Percentiles rank a stretch among this genome's conserved stretches.
These are phyloP conservation scores for Agrotis puta DNA, from an alignment of 2,888 invertebrate species.

Conservation along the genomic window DNA sequence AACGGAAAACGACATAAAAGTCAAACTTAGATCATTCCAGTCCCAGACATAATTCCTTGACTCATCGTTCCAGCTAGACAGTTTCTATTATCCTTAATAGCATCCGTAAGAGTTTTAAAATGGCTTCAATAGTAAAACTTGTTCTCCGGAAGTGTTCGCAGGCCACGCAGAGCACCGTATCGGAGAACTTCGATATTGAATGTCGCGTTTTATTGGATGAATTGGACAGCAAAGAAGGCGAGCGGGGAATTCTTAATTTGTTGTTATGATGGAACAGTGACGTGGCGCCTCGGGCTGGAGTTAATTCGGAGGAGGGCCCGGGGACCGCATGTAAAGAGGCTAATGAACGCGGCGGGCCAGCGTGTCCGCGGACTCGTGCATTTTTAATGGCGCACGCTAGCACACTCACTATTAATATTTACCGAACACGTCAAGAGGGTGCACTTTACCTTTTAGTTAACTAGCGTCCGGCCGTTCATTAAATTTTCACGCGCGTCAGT, in stretches of 20 bases:
- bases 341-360: slow-evolving; percentile 81
- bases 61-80: slow-evolving; percentile 85
- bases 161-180: slow-evolving; percentile 81
- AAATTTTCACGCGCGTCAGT: slow-evolving; percentile 91
- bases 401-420: slow-evolving; percentile 91
- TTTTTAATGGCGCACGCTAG: slow-evolving; percentile 90
- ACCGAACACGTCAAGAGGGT: slow-evolving; percentile 91
- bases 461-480: slow-evolving; percentile 91
- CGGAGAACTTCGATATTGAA: slow-evolving; percentile 85
- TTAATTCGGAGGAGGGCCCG: slow-evolving; percentile 73
- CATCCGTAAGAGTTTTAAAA: slow-evolving; percentile 89
- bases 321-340: slow-evolving; percentile 79
- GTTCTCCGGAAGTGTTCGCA: slow-evolving; percentile 85
- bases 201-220: slow-evolving; percentile 86
- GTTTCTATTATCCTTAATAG: slow-evolving; percentile 90
- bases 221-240: slow-evolving; percentile 77
- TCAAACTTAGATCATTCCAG: slow-evolving; percentile 87
- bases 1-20: slow-evolving; percentile 81
- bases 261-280: slow-evolving; percentile 69
- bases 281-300: slow-evolving; percentile 58
- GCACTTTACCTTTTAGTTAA: slow-evolving; percentile 91
- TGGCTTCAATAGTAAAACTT: slow-evolving; percentile 87
- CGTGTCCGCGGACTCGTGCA: slow-evolving; percentile 90
- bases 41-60: slow-evolving; percentile 86
- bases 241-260: slow-evolving; percentile 74